Evolutionary conservation across 92 coral and sea anemone species (phyloP), one percentile per base, ranked within the genome.

Genomic region (Zoanthus gigantus): DNA sequence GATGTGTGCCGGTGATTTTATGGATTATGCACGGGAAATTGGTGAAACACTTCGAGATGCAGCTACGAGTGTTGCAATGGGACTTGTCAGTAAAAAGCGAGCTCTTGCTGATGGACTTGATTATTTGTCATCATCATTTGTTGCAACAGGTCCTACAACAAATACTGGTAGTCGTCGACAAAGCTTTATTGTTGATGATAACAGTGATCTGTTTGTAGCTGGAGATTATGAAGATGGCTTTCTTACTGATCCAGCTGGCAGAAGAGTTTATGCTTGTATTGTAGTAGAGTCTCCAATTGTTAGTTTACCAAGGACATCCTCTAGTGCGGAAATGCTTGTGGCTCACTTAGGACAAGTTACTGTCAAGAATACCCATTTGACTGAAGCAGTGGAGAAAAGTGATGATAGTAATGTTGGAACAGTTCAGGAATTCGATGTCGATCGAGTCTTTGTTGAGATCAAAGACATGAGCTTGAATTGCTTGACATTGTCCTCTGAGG

Each of bases 21-120:
- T 95, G 50, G 94, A 92, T 11, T 92, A 97, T 69, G 99, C 99
- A 9, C 88, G 92, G 76, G 95, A 92, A 68, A 88, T 97, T 65
- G 99, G 98, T 10, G 98, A 97, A 53, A 95, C 94, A 54, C 84
- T 97, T 28, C 94, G 98, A 14, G 95, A 94, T 79, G 99, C 98
- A 58, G 99, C 99, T 8, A 93, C 98, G 32, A 91, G 87, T 91
- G 98, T 97, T 53, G 99, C 99, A 48, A 92, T 97, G 93, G 98
- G 98, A 32, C 96, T 97, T 82, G 99, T 97, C 15, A 97, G 98
- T 82, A 97, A 97, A 91, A 94, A 92, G 75, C 92, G 94, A 56
- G 94, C 99, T 5, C 94, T 97, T 7, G 99, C 96, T 0, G 98
- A 95, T 60, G 98, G 96, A 11, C 86, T 97, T 14, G 98, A 92